A percentile compares a stretch with the other conserved stretches of the same genome.
Evolutionary conservation across 1,140 invertebrate genomes (phyloP).

Genomic region (Samia ricini): DNA sequence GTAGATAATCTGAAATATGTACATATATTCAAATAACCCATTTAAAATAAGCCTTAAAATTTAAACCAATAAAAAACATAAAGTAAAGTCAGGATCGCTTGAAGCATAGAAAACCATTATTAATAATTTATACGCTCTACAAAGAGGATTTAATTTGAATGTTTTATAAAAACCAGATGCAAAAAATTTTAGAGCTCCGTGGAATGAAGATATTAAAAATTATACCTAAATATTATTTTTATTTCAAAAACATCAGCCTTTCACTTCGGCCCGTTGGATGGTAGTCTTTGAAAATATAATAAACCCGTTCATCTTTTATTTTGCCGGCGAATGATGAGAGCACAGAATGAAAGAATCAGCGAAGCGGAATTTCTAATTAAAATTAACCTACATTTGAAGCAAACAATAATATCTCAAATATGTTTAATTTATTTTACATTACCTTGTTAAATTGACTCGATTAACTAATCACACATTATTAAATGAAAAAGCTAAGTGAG

Average conservation of each 20-base stretch:
- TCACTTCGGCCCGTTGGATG: constrained; percentile 12
- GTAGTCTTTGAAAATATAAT: constrained; percentile 18
- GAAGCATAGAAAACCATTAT: neutral
- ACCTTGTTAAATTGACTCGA: neutral
- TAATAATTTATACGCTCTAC: neutral
- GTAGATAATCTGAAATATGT: constrained; percentile 48
- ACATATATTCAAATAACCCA: neutral
- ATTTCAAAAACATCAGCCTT: constrained; percentile 16
- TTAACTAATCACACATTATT: neutral
- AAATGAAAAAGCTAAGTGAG: too few species aligned
- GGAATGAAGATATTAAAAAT: neutral
- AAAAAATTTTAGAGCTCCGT: neutral
- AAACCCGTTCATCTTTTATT: constrained; percentile 18
- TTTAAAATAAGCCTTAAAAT: neutral
- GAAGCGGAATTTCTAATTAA: constrained; percentile 9
- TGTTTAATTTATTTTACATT: neutral
- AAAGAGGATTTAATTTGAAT: neutral
- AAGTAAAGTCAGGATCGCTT: neutral
- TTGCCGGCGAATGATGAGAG: constrained; percentile 13
- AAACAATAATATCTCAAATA: constrained; percentile 2
- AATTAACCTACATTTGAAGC: constrained; percentile 5
- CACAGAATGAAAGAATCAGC: constrained; percentile 9
- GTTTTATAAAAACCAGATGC: neutral
- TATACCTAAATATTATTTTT: constrained; percentile 7
- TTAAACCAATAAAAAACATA: neutral